Evolutionary conservation across 1,140 invertebrate genomes (phyloP).

Genomic region (Brachionus rubens): DNA sequence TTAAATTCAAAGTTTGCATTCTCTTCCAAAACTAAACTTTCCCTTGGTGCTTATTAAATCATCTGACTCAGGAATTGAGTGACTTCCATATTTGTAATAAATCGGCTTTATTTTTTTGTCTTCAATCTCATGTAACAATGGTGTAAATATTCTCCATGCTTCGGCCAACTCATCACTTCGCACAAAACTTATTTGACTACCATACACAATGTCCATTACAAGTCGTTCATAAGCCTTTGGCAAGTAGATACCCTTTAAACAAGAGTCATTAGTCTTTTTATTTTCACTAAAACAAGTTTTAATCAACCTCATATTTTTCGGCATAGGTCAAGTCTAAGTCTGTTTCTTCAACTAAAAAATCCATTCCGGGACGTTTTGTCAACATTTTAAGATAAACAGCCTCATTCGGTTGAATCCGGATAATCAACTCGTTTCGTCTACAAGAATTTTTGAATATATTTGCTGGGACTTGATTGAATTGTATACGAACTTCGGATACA

Average conservation of each 20-base stretch:
- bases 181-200: conserved; percentile 98
- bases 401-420: conserved; percentile 95
- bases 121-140: conserved; percentile 84
- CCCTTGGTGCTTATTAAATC: background rate
- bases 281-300: background rate
- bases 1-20: too few relatives aligned
- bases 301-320: conserved; percentile 73
- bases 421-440: conserved; percentile 86
- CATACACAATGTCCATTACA: conserved; percentile 93
- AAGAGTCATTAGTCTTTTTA: background rate
- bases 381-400: conserved; percentile 97
- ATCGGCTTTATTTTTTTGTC: conserved; percentile 72
- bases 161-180: conserved; percentile 87
- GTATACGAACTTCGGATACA: conserved; percentile 94
- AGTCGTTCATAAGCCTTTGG: conserved; percentile 96
- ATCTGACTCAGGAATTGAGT: background rate
- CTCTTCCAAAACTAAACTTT: background rate
- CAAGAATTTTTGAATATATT: conserved; percentile 76
- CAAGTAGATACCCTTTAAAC: conserved; percentile 67
- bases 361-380: conserved; percentile 94
- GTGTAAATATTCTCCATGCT: conserved; percentile 98
- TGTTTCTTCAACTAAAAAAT: conserved; percentile 93
- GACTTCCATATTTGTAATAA: conserved; percentile 71
- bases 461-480: conserved; percentile 85
- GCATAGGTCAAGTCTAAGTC: conserved; percentile 94